Evolutionary conservation across 2,797 vertebrate genomes (phyloP).

Genomic region (Myiothlypis coronata): DNA sequence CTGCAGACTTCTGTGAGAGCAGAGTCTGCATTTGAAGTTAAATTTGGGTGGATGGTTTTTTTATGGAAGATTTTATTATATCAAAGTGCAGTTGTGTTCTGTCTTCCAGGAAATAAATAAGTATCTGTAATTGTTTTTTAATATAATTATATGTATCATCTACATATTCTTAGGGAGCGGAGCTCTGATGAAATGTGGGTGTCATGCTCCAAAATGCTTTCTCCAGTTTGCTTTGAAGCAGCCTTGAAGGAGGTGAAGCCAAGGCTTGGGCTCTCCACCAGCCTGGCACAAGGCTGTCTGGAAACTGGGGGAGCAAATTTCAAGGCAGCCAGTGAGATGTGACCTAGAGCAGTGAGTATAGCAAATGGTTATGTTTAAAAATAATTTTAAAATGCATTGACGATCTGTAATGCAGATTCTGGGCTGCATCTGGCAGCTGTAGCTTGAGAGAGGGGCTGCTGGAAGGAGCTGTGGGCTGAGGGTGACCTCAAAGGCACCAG

Average conservation of each 20-base stretch:
- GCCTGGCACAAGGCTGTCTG: background rate
- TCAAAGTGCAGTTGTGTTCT: background rate
- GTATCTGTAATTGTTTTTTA: background rate
- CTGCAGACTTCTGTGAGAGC: background rate
- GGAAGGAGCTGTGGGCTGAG: background rate
- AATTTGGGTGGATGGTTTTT: background rate
- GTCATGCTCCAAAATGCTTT: background rate
- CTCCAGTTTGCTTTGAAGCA: background rate
- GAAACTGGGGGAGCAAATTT: background rate
- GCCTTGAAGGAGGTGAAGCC: background rate
- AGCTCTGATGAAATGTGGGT: background rate
- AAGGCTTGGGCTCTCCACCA: background rate
- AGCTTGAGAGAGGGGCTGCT: background rate
- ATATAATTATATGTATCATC: background rate
- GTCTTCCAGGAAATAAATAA: background rate
- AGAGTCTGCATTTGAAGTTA: background rate
- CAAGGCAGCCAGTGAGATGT: background rate
- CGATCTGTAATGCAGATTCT: background rate
- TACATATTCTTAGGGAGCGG: background rate
- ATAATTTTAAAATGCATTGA: background rate
- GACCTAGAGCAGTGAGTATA: background rate
- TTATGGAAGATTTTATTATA: background rate
- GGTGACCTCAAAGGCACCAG: background rate
- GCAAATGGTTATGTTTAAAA: background rate
- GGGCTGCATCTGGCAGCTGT: background rate